Percentiles rank a stretch among this genome's conserved stretches.
phyloP scores from a whole-genome alignment of 2,113 vertebrate species.

The Neolamprologus sp. region DNA sequence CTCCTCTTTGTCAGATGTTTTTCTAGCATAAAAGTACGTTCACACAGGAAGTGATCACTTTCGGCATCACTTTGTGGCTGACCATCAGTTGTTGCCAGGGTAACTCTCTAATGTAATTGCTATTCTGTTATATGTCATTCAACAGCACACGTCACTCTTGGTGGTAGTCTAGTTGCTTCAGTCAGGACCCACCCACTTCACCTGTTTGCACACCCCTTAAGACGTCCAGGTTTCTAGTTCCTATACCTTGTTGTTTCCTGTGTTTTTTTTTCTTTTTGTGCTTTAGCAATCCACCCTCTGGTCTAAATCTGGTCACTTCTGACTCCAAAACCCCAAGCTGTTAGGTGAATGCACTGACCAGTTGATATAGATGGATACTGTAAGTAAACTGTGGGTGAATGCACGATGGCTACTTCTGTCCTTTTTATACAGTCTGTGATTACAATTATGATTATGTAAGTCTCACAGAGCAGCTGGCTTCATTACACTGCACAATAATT shows the following conservation, averaged over 20 bases:
- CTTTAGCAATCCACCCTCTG: not conserved
- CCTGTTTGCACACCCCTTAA: not conserved
- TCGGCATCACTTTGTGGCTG: not conserved
- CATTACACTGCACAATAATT: not conserved
- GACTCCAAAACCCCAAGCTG: not conserved
- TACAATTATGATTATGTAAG: not conserved
- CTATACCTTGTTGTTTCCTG: not conserved
- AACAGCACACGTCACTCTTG: not conserved
- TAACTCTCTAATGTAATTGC: not conserved
- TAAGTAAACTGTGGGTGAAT: not conserved
- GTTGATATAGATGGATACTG: not conserved
- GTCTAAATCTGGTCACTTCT: not conserved
- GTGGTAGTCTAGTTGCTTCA: not conserved
- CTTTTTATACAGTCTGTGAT: not conserved
- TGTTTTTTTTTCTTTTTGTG: not conserved
- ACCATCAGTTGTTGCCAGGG: not conserved
- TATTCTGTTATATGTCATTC: not conserved
- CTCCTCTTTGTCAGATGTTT: not conserved
- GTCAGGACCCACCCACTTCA: not conserved
- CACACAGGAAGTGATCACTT: not conserved
- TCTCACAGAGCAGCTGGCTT: not conserved
- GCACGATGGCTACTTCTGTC: not conserved
- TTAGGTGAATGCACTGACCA: not conserved
- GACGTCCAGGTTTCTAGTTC: accelerated
- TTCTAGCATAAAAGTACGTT: not conserved